Conservation (phyloP, 2,797 vertebrate species). For the Limosa lapponica region DNA sequence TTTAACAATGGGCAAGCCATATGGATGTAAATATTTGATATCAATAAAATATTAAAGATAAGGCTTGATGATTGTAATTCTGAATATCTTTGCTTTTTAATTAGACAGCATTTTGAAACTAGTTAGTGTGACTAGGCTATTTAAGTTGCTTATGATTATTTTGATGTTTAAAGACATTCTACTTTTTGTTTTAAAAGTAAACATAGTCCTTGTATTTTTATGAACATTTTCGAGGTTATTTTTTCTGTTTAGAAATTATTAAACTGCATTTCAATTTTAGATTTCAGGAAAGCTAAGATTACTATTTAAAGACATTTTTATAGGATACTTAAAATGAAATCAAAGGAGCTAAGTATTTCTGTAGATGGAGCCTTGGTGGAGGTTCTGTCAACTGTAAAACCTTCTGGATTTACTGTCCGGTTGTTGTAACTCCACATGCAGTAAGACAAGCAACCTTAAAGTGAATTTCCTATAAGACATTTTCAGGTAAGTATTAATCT, state of each 20-base stretch:
- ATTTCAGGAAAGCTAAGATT: slow-evolving; percentile 69
- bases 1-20: slow-evolving; percentile 12
- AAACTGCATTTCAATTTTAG: slow-evolving; percentile 70
- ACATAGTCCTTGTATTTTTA: not conserved
- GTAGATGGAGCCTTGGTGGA: slow-evolving; percentile 67
- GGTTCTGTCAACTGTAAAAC: slow-evolving; percentile 65
- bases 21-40: not conserved
- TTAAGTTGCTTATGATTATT: not conserved
- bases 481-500: slow-evolving; percentile 55
- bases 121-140: not conserved
- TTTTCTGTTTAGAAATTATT: slow-evolving; percentile 54
- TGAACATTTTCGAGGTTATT: not conserved
- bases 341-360: slow-evolving; percentile 68
- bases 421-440: slow-evolving; percentile 66
- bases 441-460: slow-evolving; percentile 65
- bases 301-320: slow-evolving; percentile 70
- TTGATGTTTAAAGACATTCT: not conserved
- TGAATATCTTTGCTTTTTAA: slow-evolving; percentile 21
- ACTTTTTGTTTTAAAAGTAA: not conserved
- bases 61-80: not conserved
- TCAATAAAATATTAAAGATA: not conserved
- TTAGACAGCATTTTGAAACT: not conserved
- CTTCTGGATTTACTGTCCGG: slow-evolving; percentile 62
- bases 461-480: slow-evolving; percentile 64
- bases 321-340: slow-evolving; percentile 69